A percentile compares a stretch with the other conserved stretches of the same genome.
Evolutionary conservation across 2,888 invertebrate species (phyloP).

Genomic region (Hyposoter dolosus): DNA sequence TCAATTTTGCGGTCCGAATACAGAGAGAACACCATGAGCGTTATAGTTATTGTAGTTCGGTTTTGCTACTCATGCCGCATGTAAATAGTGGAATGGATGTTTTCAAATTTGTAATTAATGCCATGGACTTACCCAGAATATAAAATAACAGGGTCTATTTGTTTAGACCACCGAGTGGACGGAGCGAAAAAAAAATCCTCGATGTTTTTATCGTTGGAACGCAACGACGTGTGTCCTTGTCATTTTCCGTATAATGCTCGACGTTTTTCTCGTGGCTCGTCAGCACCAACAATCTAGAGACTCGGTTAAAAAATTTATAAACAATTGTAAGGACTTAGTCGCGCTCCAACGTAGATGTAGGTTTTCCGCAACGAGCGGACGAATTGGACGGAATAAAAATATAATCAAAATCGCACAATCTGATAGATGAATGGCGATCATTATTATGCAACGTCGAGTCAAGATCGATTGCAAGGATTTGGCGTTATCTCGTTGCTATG

Average conservation of each 20-base stretch:
- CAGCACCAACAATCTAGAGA: background rate
- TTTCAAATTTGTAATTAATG: background rate
- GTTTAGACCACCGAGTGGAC: background rate
- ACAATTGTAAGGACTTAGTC: background rate
- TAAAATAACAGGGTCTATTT: background rate
- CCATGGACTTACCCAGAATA: background rate
- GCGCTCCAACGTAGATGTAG: background rate
- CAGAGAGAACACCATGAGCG: conserved; percentile 41
- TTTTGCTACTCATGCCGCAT: background rate
- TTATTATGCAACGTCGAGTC: background rate
- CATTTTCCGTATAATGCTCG: background rate
- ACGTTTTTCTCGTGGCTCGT: background rate
- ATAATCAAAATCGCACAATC: background rate
- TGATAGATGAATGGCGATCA: background rate
- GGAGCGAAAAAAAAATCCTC: background rate
- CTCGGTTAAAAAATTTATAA: background rate
- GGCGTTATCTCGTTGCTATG: conserved; percentile 11
- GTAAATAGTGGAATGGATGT: background rate
- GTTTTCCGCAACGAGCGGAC: background rate
- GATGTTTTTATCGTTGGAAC: background rate
- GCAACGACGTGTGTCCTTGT: background rate
- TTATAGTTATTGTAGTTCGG: conserved; percentile 48
- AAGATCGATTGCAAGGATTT: conserved; percentile 2
- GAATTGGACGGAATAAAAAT: background rate
- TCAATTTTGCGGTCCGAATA: conserved; percentile 58